Evolutionary conservation across 2,888 invertebrate genomes (phyloP), one percentile per base, ranked within the genome.

Genomic region (Heliconius sara): DNA sequence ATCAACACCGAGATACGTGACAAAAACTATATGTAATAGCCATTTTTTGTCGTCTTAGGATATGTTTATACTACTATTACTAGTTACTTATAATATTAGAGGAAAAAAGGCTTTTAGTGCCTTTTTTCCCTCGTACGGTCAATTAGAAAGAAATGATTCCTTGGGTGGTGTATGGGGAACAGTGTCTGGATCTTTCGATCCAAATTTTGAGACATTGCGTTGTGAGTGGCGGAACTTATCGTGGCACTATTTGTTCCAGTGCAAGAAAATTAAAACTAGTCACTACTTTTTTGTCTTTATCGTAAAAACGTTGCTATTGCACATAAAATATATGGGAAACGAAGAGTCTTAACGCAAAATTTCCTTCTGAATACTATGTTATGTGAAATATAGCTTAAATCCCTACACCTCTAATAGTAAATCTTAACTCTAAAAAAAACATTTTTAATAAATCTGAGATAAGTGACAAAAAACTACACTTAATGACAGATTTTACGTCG

Each of bases 401-500:
- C 16, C 16, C 3, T 0, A 57, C 22, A 10, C 22, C 57, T 9
- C 10, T n/a, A n/a, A 10, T n/a, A 60, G 12, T 60, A 60, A 60
- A 60, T n/a, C n/a, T n/a, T 52, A 6, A 12, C 72, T 34, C 30
- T 13, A 72, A 6, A 72, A 72, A n/a, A 72, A 72, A 6, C 6
- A 30, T 57, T 47, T 72, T 57, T 72, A 30, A 72, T 12, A 27
- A 72, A 30, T 30, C n/a, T 60, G 12, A 60, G 60, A 60, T 60
- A n/a, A n/a, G 52, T 71, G 70, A 60, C 63, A 78, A 78, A 76
- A 76, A 80, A 13, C 83, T 52, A 80, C 7, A 16, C 70, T 5
- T 84, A 84, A 82, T 76, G 76, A 80, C 16, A 73, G 71, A 71
- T 73, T 74, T 80, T 72, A 78, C 75, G 25, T 76, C n/a, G 34